A percentile compares a stretch with the other conserved stretches of the same genome.
These are phyloP conservation scores for Polymixis lichenea DNA, from an alignment of 2,888 invertebrate species.

Conservation along the genomic window DNA sequence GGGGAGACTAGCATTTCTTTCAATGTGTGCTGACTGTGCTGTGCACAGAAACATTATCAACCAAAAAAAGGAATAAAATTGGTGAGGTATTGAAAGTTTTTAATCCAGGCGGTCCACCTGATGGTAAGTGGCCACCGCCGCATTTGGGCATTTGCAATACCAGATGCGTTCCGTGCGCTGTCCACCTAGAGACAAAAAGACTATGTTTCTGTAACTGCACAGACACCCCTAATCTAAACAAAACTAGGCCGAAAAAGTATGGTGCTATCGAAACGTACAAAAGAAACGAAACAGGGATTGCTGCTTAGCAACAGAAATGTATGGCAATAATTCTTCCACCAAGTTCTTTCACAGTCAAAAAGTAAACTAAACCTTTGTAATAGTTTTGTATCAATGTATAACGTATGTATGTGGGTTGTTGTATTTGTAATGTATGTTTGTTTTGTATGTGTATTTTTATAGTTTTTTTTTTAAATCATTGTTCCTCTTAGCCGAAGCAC, in stretches of 20 bases:
- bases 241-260: background rate
- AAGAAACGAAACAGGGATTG: too few species aligned
- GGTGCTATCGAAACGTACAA: background rate
- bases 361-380: background rate
- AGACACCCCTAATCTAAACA: background rate
- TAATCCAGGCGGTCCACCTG: background rate
- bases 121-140: background rate
- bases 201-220: background rate
- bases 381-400: too few species aligned
- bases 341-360: background rate
- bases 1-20: too few species aligned
- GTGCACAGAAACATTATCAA: too few species aligned
- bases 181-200: background rate
- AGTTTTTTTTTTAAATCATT: too few species aligned
- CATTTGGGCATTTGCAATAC: background rate
- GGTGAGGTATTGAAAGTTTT: background rate
- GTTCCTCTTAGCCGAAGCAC: too few species aligned
- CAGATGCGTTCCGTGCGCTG: background rate
- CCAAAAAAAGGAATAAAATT: background rate
- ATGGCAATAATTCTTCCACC: background rate
- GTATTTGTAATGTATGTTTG: too few species aligned
- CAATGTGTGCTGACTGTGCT: too few species aligned
- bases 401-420: too few species aligned
- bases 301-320: background rate
- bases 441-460: too few species aligned